phyloP scores from a whole-genome alignment of 2,888 invertebrate genomes.

The Drosophila setosimentum region DNA sequence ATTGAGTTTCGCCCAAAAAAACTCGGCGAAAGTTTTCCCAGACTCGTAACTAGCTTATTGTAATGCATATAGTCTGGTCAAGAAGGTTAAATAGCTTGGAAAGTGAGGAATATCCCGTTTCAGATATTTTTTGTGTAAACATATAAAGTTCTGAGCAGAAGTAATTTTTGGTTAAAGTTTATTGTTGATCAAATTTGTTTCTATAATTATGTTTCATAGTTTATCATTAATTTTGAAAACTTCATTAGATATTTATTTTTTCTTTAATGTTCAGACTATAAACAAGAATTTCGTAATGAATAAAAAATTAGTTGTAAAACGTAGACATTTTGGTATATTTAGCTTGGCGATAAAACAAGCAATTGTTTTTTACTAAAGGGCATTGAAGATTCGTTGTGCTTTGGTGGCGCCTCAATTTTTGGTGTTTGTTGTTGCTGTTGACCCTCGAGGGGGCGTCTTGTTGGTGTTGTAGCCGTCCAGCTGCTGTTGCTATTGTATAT shows the following conservation, averaged over 20 bases:
- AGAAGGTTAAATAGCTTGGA: not conserved
- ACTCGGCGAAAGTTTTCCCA: constrained; percentile 44
- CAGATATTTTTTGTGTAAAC: not conserved
- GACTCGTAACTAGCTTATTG: constrained; percentile 13
- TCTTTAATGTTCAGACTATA: not conserved
- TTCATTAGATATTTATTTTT: not conserved
- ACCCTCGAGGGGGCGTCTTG: constrained; percentile 20
- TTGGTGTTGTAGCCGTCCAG: not conserved
- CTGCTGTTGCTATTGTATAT: constrained; percentile 29
- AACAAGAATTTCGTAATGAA: not conserved
- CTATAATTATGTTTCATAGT: not conserved
- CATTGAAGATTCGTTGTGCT: constrained; percentile 40
- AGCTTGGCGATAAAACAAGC: not conserved
- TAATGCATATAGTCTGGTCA: not conserved
- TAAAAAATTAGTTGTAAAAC: not conserved
- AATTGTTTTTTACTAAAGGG: constrained; percentile 45
- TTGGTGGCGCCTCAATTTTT: constrained; percentile 32
- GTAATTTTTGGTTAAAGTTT: not conserved
- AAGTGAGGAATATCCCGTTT: not conserved
- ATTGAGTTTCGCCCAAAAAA: constrained; percentile 33
- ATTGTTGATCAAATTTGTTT: not conserved
- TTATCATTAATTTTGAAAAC: not conserved
- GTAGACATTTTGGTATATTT: not conserved
- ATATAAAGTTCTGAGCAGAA: not conserved
- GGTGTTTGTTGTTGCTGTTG: constrained; percentile 25